phyloP scores from a whole-genome alignment of 2,797 vertebrate species.

The Phoeniculus purpureus region DNA sequence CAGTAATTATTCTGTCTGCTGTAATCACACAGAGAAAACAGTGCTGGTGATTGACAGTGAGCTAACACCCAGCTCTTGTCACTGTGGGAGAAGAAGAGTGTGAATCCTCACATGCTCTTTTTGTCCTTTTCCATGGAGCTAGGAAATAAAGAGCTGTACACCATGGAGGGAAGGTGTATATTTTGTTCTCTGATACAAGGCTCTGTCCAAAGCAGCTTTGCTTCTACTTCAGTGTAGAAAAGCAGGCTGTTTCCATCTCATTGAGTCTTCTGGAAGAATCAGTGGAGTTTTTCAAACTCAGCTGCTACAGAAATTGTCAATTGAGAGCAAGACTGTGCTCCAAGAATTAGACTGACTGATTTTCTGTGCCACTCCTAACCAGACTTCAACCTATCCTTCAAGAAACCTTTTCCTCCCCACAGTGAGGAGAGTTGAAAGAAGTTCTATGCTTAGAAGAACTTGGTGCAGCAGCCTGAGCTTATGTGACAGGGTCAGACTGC shows the following conservation, averaged over 20 bases:
- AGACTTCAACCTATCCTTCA: not conserved
- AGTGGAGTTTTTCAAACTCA: not conserved
- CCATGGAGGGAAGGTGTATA: no score
- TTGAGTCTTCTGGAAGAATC: no score
- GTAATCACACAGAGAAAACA: not conserved
- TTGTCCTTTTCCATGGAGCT: not conserved
- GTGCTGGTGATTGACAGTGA: constrained; percentile 14
- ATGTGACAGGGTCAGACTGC: not conserved
- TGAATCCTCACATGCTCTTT: not conserved
- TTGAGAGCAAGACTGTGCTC: not conserved
- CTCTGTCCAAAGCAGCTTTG: no score
- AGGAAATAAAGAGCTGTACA: not conserved
- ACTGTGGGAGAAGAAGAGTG: not conserved
- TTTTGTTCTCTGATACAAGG: no score
- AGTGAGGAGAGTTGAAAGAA: not conserved
- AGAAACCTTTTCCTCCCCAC: not conserved
- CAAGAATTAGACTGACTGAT: not conserved
- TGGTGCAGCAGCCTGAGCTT: not conserved
- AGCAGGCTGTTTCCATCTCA: no score
- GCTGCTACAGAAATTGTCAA: not conserved
- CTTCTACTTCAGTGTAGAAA: no score
- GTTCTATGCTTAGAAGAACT: fast-evolving
- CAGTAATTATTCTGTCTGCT: constrained; percentile 1
- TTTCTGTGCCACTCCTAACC: not conserved
- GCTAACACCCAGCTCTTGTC: not conserved